Base-by-base conservation (phyloP, 1,140 invertebrate genomes). In the Heliconius nattereri region DNA sequence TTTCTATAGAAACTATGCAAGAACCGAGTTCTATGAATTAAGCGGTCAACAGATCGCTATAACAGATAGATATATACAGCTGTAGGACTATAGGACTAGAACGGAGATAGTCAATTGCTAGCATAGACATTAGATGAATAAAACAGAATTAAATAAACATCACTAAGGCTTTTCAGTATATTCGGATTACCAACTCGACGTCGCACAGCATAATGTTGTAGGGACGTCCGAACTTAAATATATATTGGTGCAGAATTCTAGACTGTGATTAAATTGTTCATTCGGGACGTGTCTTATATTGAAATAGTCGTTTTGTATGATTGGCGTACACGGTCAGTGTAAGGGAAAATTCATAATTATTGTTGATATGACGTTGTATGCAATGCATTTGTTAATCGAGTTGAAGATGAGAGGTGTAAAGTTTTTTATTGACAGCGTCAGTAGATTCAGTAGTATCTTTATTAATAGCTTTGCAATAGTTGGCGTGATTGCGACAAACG, bases 201-300 rank as follows among this genome's bases (percentile, higher is more conserved):
- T 87, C 83, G 86, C 85, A 85, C 71, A 78, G 80, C 78, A 60
- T 82, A 84, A 87, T 74, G 79, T 85, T 83, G 85, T 83, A 82
- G 83, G 71, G 87, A 81, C 85, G 86, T 82, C 86, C 91, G 91
- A 94, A 94, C 93, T 93, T 92, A 92, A 86, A 92, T 89, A 88
- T 88, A 91, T 86, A 92, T 93, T 91, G 92, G 92, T 93, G 92
- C 92, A 91, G 92, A 93, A 94, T 92, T 92, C 90, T 93, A 91
- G 92, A 94, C 92, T 94, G 92, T 94, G 92, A 94, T 94, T 90
- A 90, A 93, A 92, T 90, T 92, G 92, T 94, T 94, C 91, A 92
- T 93, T 91, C 88, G 85, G 92, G 89, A 93, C 91, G 92, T 94
- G 92, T 94, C 92, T 94, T 93, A 94, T 94, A 94, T 94, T 94